phyloP scores from a whole-genome alignment of 1,140 invertebrate genomes.

The Leptopilina clavipes region DNA sequence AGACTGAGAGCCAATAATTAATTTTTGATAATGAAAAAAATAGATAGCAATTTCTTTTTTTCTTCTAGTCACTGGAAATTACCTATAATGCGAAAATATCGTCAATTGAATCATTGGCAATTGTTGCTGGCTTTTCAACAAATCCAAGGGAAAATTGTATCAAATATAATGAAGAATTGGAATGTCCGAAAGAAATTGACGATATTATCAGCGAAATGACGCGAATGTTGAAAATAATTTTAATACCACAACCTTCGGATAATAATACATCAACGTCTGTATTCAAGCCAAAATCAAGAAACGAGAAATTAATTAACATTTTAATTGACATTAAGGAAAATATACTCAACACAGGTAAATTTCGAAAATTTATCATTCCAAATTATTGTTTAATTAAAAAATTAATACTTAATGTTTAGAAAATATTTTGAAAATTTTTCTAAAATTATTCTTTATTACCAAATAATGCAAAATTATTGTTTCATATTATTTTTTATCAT shows the following conservation, averaged over 20 bases:
- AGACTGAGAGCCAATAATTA: too few relatives aligned
- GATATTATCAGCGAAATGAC: slow-evolving; percentile 31
- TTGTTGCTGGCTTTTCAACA: slow-evolving; percentile 80
- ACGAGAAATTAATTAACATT: slow-evolving; percentile 69
- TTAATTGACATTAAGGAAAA: slow-evolving; percentile 70
- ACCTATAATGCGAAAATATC: slow-evolving; percentile 83
- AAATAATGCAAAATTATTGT: neutral
- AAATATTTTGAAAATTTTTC: too few relatives aligned
- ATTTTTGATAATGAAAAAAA: too few relatives aligned
- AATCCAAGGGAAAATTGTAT: slow-evolving; percentile 77
- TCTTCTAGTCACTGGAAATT: slow-evolving; percentile 79
- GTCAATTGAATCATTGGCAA: slow-evolving; percentile 80
- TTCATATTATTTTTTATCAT: slow-evolving; percentile 35
- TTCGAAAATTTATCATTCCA: too few relatives aligned
- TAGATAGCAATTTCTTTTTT: too few relatives aligned
- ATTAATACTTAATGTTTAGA: too few relatives aligned
- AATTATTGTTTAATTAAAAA: too few relatives aligned
- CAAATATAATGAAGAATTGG: slow-evolving; percentile 47
- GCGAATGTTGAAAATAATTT: slow-evolving; percentile 43
- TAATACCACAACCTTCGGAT: neutral
- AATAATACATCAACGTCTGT: slow-evolving; percentile 47
- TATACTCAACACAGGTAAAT: slow-evolving; percentile 75
- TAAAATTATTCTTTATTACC: too few relatives aligned
- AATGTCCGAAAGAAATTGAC: neutral
- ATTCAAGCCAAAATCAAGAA: slow-evolving; percentile 63